Evolutionary conservation across 2,797 vertebrate species (phyloP).

Genomic region (Sebastes melanostomus): DNA sequence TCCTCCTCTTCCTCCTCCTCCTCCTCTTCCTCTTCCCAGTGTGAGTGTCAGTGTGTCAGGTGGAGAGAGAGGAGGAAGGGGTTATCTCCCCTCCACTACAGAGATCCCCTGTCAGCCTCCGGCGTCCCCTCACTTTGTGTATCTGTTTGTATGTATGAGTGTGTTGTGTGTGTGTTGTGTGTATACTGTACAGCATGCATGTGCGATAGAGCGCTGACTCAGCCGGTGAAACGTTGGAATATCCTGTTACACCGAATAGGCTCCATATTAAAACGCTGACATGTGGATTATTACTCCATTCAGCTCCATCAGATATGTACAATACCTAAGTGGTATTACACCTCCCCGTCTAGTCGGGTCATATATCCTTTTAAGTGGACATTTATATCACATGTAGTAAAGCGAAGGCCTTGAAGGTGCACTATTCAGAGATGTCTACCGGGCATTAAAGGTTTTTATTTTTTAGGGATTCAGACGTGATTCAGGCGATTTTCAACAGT

Average conservation of each 20-base stretch:
- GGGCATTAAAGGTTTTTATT: slow-evolving; percentile 28
- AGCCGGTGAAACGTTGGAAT: slow-evolving; percentile 34
- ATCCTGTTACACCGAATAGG: slow-evolving; percentile 42
- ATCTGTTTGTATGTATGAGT: slow-evolving; percentile 14
- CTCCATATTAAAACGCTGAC: slow-evolving; percentile 64
- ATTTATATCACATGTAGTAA: slow-evolving; percentile 51
- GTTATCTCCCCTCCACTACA: slow-evolving; percentile 47
- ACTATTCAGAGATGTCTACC: slow-evolving; percentile 25
- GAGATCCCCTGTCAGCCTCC: slow-evolving; percentile 36
- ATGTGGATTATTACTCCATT: slow-evolving; percentile 66
- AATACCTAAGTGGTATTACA: slow-evolving; percentile 53
- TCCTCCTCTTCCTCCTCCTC: background rate
- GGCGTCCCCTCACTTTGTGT: slow-evolving; percentile 17
- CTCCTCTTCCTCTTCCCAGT: background rate
- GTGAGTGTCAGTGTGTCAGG: slow-evolving; percentile 43
- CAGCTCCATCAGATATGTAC: slow-evolving; percentile 66
- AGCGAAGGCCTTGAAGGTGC: slow-evolving; percentile 52
- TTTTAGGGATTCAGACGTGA: background rate
- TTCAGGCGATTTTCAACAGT: background rate
- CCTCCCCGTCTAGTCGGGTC: slow-evolving; percentile 16
- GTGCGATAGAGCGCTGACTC: slow-evolving; percentile 56
- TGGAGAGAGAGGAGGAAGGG: slow-evolving; percentile 27
- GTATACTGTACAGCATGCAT: background rate
- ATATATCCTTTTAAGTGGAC: slow-evolving; percentile 62
- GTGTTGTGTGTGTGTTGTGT: background rate